Evolutionary conservation across 1,140 invertebrate genomes (phyloP).

Genomic region (Archegozetes longisetosus): DNA sequence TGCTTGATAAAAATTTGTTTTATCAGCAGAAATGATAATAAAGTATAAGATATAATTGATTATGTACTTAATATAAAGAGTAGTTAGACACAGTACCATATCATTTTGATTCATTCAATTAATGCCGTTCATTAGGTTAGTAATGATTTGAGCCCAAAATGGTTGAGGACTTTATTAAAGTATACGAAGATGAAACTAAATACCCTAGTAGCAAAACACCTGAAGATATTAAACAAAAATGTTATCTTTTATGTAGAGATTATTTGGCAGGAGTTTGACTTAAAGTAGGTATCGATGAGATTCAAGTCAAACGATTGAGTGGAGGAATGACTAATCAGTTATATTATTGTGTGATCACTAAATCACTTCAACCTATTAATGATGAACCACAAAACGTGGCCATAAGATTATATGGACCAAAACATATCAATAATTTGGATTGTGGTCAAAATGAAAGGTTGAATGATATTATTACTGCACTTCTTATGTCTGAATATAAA

Average conservation of each 20-base stretch:
- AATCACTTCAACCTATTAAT: no score
- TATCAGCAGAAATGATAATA: no score
- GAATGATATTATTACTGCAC: background rate
- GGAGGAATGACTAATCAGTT: conserved; percentile 2
- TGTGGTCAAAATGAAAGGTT: background rate
- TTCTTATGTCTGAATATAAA: background rate
- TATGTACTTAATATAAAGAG: no score
- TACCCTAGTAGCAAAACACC: no score
- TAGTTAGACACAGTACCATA: no score
- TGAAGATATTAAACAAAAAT: background rate
- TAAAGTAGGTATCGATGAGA: background rate
- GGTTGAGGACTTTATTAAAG: no score
- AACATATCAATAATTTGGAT: conserved; percentile 4
- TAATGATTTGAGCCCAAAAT: no score
- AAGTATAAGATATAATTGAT: no score
- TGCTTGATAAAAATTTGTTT: no score
- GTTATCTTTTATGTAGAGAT: background rate
- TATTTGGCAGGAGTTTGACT: background rate
- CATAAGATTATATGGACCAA: conserved; percentile 1
- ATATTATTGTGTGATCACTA: background rate
- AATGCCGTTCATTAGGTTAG: no score
- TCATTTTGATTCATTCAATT: no score
- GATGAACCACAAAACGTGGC: background rate
- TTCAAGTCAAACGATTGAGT: background rate
- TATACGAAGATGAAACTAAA: no score